A percentile compares a stretch with the other conserved stretches of the same genome.
These are phyloP conservation scores for Cotesia vestalis DNA, from an alignment of 1,140 invertebrate genomes.

Conservation along the genomic window DNA sequence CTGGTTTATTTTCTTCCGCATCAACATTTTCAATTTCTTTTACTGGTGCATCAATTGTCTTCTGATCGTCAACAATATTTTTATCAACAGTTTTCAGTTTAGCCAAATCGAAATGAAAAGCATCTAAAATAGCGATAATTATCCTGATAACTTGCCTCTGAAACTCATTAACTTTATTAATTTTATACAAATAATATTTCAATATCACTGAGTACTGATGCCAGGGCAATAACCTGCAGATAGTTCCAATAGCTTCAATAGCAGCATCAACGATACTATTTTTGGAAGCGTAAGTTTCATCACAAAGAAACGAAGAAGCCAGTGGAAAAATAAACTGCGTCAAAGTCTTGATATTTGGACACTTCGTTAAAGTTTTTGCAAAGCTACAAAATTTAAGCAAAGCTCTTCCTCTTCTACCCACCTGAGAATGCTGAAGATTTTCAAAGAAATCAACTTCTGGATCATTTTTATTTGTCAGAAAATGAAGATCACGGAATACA, in stretches of 20 bases:
- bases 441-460: constrained; percentile 93
- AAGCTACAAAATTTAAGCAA: constrained; percentile 74
- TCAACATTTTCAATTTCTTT: constrained; percentile 41
- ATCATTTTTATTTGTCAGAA: constrained; percentile 77
- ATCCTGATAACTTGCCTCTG: constrained; percentile 86
- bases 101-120: constrained; percentile 91
- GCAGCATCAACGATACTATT: constrained; percentile 86
- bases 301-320: constrained; percentile 80
- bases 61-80: constrained; percentile 42
- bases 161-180: constrained; percentile 75
- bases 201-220: constrained; percentile 84
- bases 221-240: constrained; percentile 85
- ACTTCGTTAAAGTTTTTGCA: constrained; percentile 68
- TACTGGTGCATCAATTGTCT: constrained; percentile 45
- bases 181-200: constrained; percentile 80
- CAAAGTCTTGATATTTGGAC: constrained; percentile 74
- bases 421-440: constrained; percentile 88
- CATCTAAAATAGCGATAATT: constrained; percentile 84
- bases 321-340: constrained; percentile 88
- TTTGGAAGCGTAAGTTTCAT: constrained; percentile 78
- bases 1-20: constrained; percentile 40
- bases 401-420: constrained; percentile 83
- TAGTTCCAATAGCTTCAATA: constrained; percentile 77
- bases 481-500: constrained; percentile 77
- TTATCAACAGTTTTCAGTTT: constrained; percentile 55